These are phyloP conservation scores for Triops cancriformis DNA, from an alignment of 1,140 invertebrate genomes.

Conservation along the genomic window DNA sequence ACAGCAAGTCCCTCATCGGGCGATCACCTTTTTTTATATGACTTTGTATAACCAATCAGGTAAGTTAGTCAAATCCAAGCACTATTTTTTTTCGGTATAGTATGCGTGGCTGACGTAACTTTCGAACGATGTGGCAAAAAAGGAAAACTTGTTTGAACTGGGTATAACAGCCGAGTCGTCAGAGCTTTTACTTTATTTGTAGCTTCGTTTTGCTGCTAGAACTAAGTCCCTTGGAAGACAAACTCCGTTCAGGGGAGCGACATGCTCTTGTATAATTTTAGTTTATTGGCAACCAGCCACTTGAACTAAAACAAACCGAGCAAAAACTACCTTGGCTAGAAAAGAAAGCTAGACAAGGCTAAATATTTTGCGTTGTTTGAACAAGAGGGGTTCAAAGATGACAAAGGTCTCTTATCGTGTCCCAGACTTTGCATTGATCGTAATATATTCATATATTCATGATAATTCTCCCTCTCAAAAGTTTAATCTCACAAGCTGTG, in stretches of 20 bases:
- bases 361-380: not conserved
- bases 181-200: no score
- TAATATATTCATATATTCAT: no score
- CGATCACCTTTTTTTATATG: slow-evolving; percentile 25
- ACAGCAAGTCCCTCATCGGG: slow-evolving; percentile 1
- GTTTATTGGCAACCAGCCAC: not conserved
- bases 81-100: not conserved
- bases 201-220: no score
- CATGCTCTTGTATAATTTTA: not conserved
- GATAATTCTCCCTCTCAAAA: no score
- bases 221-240: not conserved
- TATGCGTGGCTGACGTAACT: not conserved
- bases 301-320: not conserved
- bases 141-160: no score
- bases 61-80: not conserved
- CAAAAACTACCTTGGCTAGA: not conserved
- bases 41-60: slow-evolving; percentile 27
- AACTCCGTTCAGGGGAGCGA: not conserved
- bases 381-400: not conserved
- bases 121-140: not conserved
- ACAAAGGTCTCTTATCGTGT: no score
- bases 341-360: not conserved
- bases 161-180: no score
- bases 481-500: no score
- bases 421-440: no score